Evolutionary conservation across 2,797 vertebrate genomes (phyloP), one percentile per base, ranked within the genome.

Genomic region (Aulostomus chinensis): DNA sequence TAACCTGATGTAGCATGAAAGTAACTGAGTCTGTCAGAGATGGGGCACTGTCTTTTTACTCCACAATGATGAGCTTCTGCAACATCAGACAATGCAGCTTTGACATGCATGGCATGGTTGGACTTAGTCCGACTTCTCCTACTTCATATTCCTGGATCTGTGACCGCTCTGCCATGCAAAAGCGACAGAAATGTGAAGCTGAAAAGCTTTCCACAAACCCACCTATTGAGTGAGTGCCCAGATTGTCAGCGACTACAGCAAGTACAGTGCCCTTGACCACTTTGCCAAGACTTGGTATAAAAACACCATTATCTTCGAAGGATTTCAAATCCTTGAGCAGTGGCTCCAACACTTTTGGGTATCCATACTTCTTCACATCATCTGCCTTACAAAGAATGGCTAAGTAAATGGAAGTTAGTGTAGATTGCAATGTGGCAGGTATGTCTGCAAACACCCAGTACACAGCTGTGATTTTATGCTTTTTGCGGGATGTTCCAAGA

Each of bases 361-460:
- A 39, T 7, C 26, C 15, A 9, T 17, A 36, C 6, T 24, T 16
- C 35, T n/a, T n/a, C 5, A 8, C 7, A 26, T n/a, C n/a, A n/a
- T n/a, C n/a, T n/a, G 28, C 42, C 14, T 48, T 40, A 42, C 42
- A 32, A 31, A 39, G 35, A 17, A 21, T 2, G 26, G 42, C 16
- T 28, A 47, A 17, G 24, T 47, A 13, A 25, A 39, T 3, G 18
- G 20, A 47, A 5, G 29, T 39, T 10, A 47, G 6, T 38, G 14
- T 11, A n/a, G 28, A n/a, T n/a, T 3, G 2, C 6, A 0, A 17
- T 33, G n/a, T 20, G 35, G 4, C 26, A n/a, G 35, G 34, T 2
- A 47, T 1, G 33, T 57, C 47, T 39, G 35, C 54, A 4, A 47
- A 33, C 8, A 47, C 42, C 34, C 14, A 57, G 11, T 37, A 56